These are phyloP conservation scores for Athripsodes cinereus DNA, from an alignment of 2,888 invertebrate genomes.

Conservation along the genomic window DNA sequence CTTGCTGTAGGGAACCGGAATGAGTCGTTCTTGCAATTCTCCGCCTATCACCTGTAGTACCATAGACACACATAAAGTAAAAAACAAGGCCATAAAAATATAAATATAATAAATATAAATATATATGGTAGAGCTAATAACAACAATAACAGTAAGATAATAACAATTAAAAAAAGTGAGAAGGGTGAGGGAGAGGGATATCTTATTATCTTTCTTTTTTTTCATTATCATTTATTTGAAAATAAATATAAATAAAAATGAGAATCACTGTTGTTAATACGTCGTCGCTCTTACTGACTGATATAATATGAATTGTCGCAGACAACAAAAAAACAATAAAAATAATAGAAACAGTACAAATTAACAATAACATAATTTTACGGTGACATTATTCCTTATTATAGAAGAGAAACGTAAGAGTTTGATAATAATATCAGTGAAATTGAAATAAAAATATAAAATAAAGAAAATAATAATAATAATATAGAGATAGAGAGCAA, in stretches of 20 bases:
- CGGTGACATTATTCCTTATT: no score
- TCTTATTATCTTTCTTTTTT: no score
- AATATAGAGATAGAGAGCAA: not conserved
- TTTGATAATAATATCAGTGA: no score
- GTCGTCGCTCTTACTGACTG: no score
- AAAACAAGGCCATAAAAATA: slow-evolving; percentile 7
- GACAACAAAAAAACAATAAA: no score
- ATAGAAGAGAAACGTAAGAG: no score
- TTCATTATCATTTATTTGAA: no score
- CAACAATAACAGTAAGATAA: not conserved
- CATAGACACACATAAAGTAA: slow-evolving; percentile 7
- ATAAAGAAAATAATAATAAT: not conserved
- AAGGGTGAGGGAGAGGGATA: not conserved
- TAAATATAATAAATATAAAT: not conserved
- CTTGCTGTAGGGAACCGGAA: slow-evolving; percentile 99
- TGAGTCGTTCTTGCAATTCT: slow-evolving; percentile 99
- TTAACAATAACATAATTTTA: no score
- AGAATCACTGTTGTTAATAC: no score
- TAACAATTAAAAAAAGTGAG: not conserved
- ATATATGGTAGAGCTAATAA: not conserved
- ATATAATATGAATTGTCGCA: no score
- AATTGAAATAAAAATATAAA: not conserved
- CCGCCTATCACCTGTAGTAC: slow-evolving; percentile 91
- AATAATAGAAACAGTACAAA: no score
- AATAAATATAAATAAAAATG: no score